Base-by-base conservation (phyloP, 1,140 invertebrate genomes). In the Drosophila sechellia region DNA sequence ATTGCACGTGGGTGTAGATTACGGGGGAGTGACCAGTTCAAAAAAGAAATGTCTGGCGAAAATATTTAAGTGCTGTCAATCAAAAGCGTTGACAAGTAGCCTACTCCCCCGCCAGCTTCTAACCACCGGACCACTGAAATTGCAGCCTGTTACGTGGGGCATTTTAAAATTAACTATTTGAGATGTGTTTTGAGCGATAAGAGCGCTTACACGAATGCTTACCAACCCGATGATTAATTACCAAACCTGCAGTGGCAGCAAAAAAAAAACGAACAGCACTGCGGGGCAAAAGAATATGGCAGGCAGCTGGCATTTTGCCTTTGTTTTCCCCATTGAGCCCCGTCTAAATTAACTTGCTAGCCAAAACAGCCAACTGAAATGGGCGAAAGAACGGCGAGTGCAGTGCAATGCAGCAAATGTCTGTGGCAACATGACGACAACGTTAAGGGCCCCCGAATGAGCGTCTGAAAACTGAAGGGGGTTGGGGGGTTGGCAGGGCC, bases 131-230 rank as follows among this genome's bases (percentile, higher is more conserved):
- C 48, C 27, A 50, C 31, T 20, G 13, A 53, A 77, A 77, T 74
- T 61, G 74, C 81, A 78, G 74, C 68, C 74, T 70, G 78, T 81
- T 85, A 81, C 83, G 71, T 70, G 48, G 78, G 71, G 75, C 74
- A 87, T 87, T 83, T 83, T 78, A 72, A 87, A 87, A 87, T 87
- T 87, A 87, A 87, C 83, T 89, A 89, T 84, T 89, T 83, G 59
- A 71, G 83, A 87, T 87, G 79, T 87, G 84, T 87, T 87, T 81
- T 69, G 46, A 48, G 71, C 79, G 83, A 89, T 87, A 87, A 87
- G 84, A 75, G 84, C 76, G 66, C 84, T 89, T 87, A 87, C 83
- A 87, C 83, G 83, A 87, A 87, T 87, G 83, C 83, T 89, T 87
- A 87, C 71, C 79, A 89, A 79, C 71, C 84, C 48, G 79, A 87